These are phyloP conservation scores for Diprion similis DNA, from an alignment of 1,140 invertebrate genomes.

Conservation along the genomic window DNA sequence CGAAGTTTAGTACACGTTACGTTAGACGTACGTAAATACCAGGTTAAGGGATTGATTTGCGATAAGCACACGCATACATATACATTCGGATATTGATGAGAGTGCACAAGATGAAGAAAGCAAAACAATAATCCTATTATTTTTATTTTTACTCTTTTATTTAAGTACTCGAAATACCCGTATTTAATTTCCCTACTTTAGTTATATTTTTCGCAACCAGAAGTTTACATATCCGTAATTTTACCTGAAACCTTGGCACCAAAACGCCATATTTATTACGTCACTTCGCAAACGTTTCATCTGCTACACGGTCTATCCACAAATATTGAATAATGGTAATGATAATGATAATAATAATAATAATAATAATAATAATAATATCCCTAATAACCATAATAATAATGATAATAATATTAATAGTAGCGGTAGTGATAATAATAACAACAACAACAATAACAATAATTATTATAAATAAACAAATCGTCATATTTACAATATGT, in stretches of 20 bases:
- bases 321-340: not conserved
- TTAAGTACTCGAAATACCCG: not conserved
- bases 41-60: not conserved
- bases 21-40: not conserved
- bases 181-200: not conserved
- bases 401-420: too few relatives aligned
- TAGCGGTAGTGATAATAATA: too few relatives aligned
- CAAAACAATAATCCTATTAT: not conserved
- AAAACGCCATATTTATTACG: not conserved
- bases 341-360: not conserved
- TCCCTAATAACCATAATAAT: not conserved
- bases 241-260: not conserved
- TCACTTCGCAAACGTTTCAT: not conserved
- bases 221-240: constrained; percentile 3
- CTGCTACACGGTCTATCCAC: not conserved
- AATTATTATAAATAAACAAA: not conserved
- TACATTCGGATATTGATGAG: not conserved
- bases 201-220: not conserved
- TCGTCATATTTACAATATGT: not conserved
- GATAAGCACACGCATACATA: not conserved
- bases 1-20: not conserved
- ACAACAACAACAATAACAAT: not conserved
- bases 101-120: not conserved
- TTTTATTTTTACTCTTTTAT: not conserved
- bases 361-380: not conserved